Evolutionary conservation across 2,113 vertebrate species (phyloP), one percentile per base, ranked within the genome.

Genomic region (Eclectus roratus): DNA sequence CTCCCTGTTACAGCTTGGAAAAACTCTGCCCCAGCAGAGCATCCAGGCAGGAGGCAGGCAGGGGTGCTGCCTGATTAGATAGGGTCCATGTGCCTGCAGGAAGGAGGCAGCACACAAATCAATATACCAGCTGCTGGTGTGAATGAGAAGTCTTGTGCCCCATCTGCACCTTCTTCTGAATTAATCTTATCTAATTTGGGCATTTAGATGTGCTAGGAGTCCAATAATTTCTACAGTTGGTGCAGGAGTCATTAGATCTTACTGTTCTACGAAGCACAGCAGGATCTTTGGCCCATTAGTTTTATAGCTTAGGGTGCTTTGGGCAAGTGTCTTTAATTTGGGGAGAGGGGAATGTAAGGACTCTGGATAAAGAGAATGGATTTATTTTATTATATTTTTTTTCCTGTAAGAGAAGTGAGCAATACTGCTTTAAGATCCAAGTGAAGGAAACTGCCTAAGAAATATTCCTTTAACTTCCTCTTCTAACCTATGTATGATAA

Each of bases 31-130:
- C 10, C 18, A 11, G 37, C 43, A 41, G 47, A n/a, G 25, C 28
- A 17, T 5, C 6, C 0, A 5, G 41, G 15, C 28, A 70, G 12
- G 13, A 24, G 3, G 4, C 0, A 5, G 70, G 20, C 28, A 66
- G 64, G 64, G 5, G 3, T 39, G 24, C 28, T 61, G 58, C 16
- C 53, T 23, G 11, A 8, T 41, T 10, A 50, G 35, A 16, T 29
- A 17, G 14, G 15, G 7, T 37, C n/a, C 1, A 0, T 28, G 17
- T 25, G 11, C 16, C 41, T 47, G 19, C 41, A 46, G 55, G 46
- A 41, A 31, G 18, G 17, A 82, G 15, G 14, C 29, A 73, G 25
- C 29, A 70, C 33, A 11, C n/a, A 43, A 65, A 46, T n/a, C 61
- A 35, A 14, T 0, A 2, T 37, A 35, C 4, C 58, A 68, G 43